A percentile compares a stretch with the other conserved stretches of the same genome.
Conservation (phyloP, 1,140 invertebrate genomes). For the Drosophila melanica region DNA sequence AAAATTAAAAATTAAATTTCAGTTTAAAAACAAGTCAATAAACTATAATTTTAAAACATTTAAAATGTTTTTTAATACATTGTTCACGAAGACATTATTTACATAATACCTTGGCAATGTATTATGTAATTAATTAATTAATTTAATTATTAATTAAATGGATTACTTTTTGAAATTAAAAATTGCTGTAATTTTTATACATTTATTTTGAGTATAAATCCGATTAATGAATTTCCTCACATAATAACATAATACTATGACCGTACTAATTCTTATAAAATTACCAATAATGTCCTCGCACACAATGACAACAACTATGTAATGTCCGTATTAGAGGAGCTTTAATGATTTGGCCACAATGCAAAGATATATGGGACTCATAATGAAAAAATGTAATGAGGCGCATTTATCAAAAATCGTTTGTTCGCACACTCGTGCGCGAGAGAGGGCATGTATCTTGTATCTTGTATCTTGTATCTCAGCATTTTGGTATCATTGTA, state of each 20-base stretch:
- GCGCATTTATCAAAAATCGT: constrained; percentile 74
- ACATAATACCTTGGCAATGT: too few species aligned
- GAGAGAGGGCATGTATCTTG: constrained; percentile 43
- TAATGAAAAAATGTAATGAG: constrained; percentile 77
- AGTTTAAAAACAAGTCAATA: too few species aligned
- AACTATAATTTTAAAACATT: too few species aligned
- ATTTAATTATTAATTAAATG: too few species aligned
- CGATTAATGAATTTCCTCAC: constrained; percentile 2
- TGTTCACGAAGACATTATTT: too few species aligned
- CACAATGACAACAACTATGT: constrained; percentile 16
- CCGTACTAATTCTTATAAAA: constrained; percentile 12
- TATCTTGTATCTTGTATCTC: constrained; percentile 59
- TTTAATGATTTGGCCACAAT: constrained; percentile 49
- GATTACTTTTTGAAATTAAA: too few species aligned
- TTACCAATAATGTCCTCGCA: constrained; percentile 1
- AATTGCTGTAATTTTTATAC: too few species aligned
- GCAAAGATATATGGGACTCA: constrained; percentile 63
- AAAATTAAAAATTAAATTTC: neutral
- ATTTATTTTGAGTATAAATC: neutral
- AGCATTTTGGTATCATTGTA: constrained; percentile 39
- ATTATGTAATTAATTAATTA: too few species aligned
- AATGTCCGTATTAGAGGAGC: constrained; percentile 28
- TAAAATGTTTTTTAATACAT: too few species aligned
- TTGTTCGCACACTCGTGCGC: constrained; percentile 56
- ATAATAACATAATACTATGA: constrained; percentile 2